phyloP scores from a whole-genome alignment of 1,140 invertebrate species.

The Nephila pilipes region DNA sequence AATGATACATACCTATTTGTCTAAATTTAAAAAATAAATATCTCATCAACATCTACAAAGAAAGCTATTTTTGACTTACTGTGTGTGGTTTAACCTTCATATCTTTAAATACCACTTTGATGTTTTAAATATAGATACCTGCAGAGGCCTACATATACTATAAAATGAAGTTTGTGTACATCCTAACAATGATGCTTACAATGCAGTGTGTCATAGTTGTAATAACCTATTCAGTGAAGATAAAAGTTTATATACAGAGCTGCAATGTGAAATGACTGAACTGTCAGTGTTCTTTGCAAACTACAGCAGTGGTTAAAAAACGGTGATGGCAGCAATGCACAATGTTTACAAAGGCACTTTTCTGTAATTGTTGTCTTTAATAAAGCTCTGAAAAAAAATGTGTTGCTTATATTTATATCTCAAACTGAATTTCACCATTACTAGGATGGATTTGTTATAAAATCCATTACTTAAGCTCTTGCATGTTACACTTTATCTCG shows the following conservation, averaged over 20 bases:
- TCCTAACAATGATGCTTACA: conserved; percentile 53
- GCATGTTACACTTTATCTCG: too few species aligned
- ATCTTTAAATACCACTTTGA: conserved; percentile 68
- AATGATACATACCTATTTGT: conserved; percentile 48
- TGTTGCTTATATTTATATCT: background rate
- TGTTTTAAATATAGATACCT: conserved; percentile 62
- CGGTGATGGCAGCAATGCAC: conserved; percentile 76
- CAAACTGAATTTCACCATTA: background rate
- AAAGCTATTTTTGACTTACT: conserved; percentile 65
- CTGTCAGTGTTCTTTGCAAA: conserved; percentile 56
- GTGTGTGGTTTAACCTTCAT: conserved; percentile 72
- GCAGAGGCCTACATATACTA: conserved; percentile 56
- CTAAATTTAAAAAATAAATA: conserved; percentile 41
- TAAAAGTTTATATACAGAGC: conserved; percentile 45
- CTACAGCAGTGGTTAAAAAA: conserved; percentile 63
- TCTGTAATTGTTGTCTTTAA: conserved; percentile 77
- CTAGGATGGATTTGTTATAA: too few species aligned
- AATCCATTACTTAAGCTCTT: too few species aligned
- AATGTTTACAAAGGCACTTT: conserved; percentile 77
- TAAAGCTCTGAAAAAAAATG: conserved; percentile 74
- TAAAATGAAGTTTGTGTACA: conserved; percentile 56
- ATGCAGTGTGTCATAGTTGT: conserved; percentile 57
- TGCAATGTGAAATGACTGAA: conserved; percentile 70
- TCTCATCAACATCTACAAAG: conserved; percentile 50
- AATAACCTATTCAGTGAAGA: conserved; percentile 51